phyloP scores from a whole-genome alignment of 2,888 invertebrate genomes.

The Platypus cylindrus region DNA sequence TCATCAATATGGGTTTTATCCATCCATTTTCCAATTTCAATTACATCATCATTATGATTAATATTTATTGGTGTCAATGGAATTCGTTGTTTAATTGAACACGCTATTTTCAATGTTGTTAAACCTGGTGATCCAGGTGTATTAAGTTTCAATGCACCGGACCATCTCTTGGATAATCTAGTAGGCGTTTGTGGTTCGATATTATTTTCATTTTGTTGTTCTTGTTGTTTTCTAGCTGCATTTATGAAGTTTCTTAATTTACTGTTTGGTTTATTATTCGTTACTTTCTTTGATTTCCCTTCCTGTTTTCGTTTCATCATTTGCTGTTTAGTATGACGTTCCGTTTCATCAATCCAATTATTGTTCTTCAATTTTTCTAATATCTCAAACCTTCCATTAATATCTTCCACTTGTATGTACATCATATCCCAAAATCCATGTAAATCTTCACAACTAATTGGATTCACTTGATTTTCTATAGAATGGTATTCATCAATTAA shows the following conservation, averaged over 20 bases:
- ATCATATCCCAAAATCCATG: constrained; percentile 86
- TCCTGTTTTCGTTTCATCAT: constrained; percentile 12
- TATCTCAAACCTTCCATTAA: constrained; percentile 47
- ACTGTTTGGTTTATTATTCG: constrained; percentile 4
- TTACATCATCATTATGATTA: too few relatives aligned
- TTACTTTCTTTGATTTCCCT: constrained; percentile 13
- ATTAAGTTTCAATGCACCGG: constrained; percentile 2
- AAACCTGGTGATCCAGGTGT: constrained; percentile 22
- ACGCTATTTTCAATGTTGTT: constrained; percentile 23
- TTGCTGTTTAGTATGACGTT: constrained; percentile 30
- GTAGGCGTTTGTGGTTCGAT: constrained; percentile 2
- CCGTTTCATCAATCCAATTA: constrained; percentile 43
- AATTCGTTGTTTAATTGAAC: constrained; percentile 19
- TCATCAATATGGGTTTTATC: too few relatives aligned
- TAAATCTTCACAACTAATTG: constrained; percentile 55
- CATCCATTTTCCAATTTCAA: too few relatives aligned
- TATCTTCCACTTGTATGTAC: constrained; percentile 58
- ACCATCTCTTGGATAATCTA: background rate
- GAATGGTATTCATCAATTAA: constrained; percentile 32
- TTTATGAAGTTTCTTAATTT: constrained; percentile 24
- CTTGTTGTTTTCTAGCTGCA: constrained; percentile 21
- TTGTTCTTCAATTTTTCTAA: constrained; percentile 36
- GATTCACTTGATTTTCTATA: constrained; percentile 36
- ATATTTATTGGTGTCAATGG: constrained; percentile 22
- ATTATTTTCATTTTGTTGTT: constrained; percentile 7